Conservation (phyloP, 2,888 invertebrate species). For the Plebejus melissa region DNA sequence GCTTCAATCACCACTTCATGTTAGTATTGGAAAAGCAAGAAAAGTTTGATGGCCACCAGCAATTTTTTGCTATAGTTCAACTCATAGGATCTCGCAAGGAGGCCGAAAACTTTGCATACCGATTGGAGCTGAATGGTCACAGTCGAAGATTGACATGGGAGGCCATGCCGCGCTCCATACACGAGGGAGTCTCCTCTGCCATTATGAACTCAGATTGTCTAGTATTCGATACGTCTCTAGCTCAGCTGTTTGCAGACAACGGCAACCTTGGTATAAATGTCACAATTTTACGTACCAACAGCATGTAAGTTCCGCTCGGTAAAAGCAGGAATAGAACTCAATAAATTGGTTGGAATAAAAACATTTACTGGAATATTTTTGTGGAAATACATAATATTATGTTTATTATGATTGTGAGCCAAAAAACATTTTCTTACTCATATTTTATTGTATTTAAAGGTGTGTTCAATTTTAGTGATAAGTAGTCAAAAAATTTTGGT, state of each 20-base stretch:
- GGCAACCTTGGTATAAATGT: constrained; percentile 99
- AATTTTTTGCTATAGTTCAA: constrained; percentile 99
- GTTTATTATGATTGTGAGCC: constrained; percentile 48
- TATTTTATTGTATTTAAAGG: constrained; percentile 56
- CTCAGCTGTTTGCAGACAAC: constrained; percentile 98
- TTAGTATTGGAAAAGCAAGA: constrained; percentile 99
- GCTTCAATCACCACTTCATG: constrained; percentile 99
- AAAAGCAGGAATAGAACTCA: constrained; percentile 38
- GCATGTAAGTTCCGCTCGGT: constrained; percentile 36
- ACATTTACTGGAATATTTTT: constrained; percentile 39
- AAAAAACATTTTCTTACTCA: constrained; percentile 58
- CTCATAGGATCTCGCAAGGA: constrained; percentile 99
- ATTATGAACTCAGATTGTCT: constrained; percentile 99
- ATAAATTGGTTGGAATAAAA: constrained; percentile 33
- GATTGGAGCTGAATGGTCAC: constrained; percentile 97
- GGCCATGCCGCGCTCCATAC: constrained; percentile 98
- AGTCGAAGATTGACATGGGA: constrained; percentile 98
- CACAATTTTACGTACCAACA: constrained; percentile 95
- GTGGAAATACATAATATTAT: constrained; percentile 42
- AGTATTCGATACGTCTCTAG: constrained; percentile 98
- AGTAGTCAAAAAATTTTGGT: constrained; percentile 51
- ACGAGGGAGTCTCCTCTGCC: constrained; percentile 98
- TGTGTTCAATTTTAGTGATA: constrained; percentile 72
- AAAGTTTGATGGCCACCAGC: constrained; percentile 97
- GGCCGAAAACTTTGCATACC: constrained; percentile 99